Conservation (phyloP, 2,797 vertebrate species). For the Girardinus metallicus region DNA sequence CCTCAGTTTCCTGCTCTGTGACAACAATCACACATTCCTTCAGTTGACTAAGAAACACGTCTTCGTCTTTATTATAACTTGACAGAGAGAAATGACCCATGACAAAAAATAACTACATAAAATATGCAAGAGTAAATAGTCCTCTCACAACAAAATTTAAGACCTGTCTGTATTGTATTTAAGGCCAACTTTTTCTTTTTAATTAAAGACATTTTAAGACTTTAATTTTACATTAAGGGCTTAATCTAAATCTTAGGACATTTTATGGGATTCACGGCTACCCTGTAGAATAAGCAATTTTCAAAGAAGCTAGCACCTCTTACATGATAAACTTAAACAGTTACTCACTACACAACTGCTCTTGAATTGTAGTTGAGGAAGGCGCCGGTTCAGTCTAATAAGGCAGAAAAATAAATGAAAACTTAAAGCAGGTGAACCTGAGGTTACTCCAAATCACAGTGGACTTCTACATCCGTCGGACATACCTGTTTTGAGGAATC, state of each 20-base stretch:
- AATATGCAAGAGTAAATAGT: no score
- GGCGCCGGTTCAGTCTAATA: slow-evolving; percentile 12
- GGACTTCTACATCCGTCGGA: background rate
- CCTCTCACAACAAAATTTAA: no score
- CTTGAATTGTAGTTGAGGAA: slow-evolving; percentile 9
- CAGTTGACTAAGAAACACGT: background rate
- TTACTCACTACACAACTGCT: slow-evolving; percentile 43
- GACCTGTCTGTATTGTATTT: no score
- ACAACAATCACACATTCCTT: background rate
- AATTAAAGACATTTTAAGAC: no score
- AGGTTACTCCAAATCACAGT: background rate
- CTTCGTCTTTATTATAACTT: background rate
- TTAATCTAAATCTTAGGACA: no score
- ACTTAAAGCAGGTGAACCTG: background rate
- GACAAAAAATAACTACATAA: no score
- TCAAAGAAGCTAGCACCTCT: background rate
- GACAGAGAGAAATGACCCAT: no score
- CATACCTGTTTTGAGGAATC: slow-evolving; percentile 30
- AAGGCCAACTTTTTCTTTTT: no score
- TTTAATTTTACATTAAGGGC: no score
- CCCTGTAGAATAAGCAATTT: background rate
- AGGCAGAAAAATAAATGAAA: background rate
- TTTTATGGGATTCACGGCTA: no score
- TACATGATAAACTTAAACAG: background rate
- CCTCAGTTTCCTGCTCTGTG: background rate